Evolutionary conservation across 1,140 invertebrate genomes (phyloP).

Genomic region (Drosophila asahinai): DNA sequence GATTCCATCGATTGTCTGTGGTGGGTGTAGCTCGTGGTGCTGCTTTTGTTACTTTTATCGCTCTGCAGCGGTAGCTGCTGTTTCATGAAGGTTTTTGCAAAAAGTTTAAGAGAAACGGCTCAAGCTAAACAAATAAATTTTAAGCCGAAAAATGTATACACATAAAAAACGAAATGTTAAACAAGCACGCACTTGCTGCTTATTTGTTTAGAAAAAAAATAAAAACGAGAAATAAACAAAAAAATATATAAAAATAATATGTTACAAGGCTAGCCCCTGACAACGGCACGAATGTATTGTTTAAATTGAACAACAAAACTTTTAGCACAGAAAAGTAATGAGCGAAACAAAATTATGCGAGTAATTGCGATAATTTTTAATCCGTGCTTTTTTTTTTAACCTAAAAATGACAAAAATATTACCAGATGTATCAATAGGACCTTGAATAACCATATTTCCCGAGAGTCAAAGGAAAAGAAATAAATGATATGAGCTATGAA

Average conservation of each 20-base stretch:
- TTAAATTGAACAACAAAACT: slow-evolving; percentile 48
- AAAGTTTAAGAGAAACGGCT: slow-evolving; percentile 11
- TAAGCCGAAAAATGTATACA: slow-evolving; percentile 39
- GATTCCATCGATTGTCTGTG: slow-evolving; percentile 35
- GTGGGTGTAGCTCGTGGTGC: slow-evolving; percentile 41
- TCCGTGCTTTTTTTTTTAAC: slow-evolving; percentile 7
- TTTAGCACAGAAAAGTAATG: slow-evolving; percentile 53
- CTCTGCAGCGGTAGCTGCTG: slow-evolving; percentile 1
- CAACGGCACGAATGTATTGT: slow-evolving; percentile 54
- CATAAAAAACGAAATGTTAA: slow-evolving; percentile 46
- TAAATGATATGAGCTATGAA: too few relatives aligned
- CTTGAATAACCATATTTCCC: background rate
- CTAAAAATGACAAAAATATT: slow-evolving; percentile 18
- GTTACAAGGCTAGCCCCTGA: slow-evolving; percentile 45
- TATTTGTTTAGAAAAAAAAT: slow-evolving; percentile 49
- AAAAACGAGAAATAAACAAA: slow-evolving; percentile 5
- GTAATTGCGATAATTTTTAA: slow-evolving; percentile 48
- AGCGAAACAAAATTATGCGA: slow-evolving; percentile 49
- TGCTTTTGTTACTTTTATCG: background rate
- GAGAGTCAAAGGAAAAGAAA: too few relatives aligned
- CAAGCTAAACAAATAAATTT: slow-evolving; percentile 58
- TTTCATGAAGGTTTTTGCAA: slow-evolving; percentile 52
- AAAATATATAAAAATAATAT: slow-evolving; percentile 40
- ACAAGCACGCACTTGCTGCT: slow-evolving; percentile 46
- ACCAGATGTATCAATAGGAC: slow-evolving; percentile 10